A percentile compares a stretch with the other conserved stretches of the same genome.
These are phyloP conservation scores for Galeruca laticollis DNA, from an alignment of 2,888 invertebrate species.

Conservation along the genomic window DNA sequence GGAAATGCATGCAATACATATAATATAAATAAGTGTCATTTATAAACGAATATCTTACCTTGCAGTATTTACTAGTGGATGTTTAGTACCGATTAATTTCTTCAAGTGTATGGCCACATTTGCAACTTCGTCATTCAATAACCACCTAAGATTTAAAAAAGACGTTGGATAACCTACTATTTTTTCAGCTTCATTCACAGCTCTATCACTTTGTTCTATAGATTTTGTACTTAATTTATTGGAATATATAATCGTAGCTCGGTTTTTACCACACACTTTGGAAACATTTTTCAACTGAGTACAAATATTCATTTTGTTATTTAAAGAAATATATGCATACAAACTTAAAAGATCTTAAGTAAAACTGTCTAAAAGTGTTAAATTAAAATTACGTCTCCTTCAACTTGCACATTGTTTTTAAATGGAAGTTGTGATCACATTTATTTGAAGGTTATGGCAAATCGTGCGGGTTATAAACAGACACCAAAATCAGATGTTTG, in stretches of 20 bases:
- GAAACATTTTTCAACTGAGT: slow-evolving; percentile 14
- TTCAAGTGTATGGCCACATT: slow-evolving; percentile 91
- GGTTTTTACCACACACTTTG: neutral
- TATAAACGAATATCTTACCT: slow-evolving; percentile 73
- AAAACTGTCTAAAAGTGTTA: neutral
- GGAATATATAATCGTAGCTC: slow-evolving; percentile 6
- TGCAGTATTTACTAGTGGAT: slow-evolving; percentile 92
- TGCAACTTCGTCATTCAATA: slow-evolving; percentile 95
- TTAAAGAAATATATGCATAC: neutral
- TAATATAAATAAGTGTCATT: neutral
- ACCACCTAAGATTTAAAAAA: slow-evolving; percentile 89
- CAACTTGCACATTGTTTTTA: slow-evolving; percentile 3
- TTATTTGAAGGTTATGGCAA: slow-evolving; percentile 5
- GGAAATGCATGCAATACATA: too few relatives aligned
- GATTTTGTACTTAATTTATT: slow-evolving; percentile 41
- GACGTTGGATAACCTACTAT: slow-evolving; percentile 97
- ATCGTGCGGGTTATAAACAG: neutral
- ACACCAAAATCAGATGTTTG: neutral
- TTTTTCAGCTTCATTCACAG: slow-evolving; percentile 91
- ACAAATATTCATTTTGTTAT: slow-evolving; percentile 25
- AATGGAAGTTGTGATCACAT: neutral
- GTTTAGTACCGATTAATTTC: slow-evolving; percentile 92
- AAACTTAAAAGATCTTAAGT: neutral
- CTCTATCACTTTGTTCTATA: slow-evolving; percentile 48
- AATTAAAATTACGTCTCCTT: slow-evolving; percentile 1